These are phyloP conservation scores for Thera obeliscata DNA, from an alignment of 2,888 invertebrate genomes.

Conservation along the genomic window DNA sequence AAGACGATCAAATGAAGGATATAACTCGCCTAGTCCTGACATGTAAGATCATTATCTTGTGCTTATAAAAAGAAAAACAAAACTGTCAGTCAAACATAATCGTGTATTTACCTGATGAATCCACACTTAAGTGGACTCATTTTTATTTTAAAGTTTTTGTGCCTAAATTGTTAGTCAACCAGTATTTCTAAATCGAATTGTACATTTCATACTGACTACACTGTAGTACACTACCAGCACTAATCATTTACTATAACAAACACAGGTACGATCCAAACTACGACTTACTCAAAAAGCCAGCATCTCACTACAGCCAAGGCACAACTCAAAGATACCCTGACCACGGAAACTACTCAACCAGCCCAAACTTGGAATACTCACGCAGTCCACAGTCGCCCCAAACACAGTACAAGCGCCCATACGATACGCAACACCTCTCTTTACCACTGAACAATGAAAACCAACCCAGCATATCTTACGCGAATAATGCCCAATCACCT, in stretches of 20 bases:
- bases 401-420: conserved; percentile 70
- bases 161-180: neutral
- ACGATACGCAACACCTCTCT: conserved; percentile 78
- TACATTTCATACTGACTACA: conserved; percentile 7
- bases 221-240: conserved; percentile 19
- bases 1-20: conserved; percentile 90
- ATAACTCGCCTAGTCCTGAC: conserved; percentile 90
- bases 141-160: neutral
- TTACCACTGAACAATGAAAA: conserved; percentile 77
- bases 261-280: conserved; percentile 83
- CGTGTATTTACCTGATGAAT: neutral
- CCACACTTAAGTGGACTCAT: neutral
- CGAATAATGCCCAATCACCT: conserved; percentile 79
- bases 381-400: conserved; percentile 77
- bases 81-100: neutral
- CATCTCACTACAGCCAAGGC: conserved; percentile 80
- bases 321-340: conserved; percentile 74
- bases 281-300: conserved; percentile 81
- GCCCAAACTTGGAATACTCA: conserved; percentile 80
- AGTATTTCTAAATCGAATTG: neutral
- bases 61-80: no score
- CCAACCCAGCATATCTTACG: conserved; percentile 72
- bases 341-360: conserved; percentile 68
- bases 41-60: conserved; percentile 66
- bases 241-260: conserved; percentile 36